Conservation (phyloP, 2,888 invertebrate species). For the Phaonia tiefii region DNA sequence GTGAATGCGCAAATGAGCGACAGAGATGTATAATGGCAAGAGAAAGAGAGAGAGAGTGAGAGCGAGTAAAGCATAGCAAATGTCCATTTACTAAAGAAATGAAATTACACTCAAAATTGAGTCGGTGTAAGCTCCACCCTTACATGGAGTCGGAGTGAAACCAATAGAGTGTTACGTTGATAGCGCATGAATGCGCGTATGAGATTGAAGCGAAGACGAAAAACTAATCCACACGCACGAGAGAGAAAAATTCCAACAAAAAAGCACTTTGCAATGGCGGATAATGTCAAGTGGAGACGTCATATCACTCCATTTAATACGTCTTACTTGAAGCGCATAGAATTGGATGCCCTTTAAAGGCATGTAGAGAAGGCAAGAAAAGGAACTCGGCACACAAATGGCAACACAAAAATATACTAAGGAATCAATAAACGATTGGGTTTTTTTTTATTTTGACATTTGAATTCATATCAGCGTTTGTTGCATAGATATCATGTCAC, state of each 20-base stretch:
- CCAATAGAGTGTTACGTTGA: neutral
- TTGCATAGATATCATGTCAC: neutral
- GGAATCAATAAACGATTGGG: too few species aligned
- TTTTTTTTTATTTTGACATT: neutral
- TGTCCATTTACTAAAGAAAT: neutral
- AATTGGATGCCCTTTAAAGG: neutral
- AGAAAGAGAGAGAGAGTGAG: neutral
- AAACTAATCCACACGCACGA: too few species aligned
- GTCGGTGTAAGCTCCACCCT: neutral
- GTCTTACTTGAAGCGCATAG: neutral
- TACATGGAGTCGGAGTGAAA: neutral
- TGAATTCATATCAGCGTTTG: neutral
- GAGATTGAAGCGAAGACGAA: neutral
- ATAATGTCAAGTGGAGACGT: neutral
- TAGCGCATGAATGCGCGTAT: neutral
- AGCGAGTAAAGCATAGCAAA: neutral
- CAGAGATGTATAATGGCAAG: neutral
- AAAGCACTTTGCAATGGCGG: slow-evolving; percentile 26
- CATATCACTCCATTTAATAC: neutral
- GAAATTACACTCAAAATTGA: neutral
- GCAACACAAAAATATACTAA: neutral
- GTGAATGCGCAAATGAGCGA: too few species aligned
- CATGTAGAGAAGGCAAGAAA: neutral
- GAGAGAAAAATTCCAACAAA: too few species aligned
- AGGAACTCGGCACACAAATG: neutral